A percentile compares a stretch with the other conserved stretches of the same genome.
phyloP scores from a whole-genome alignment of 2,888 invertebrate genomes.

The Cephus spinipes region DNA sequence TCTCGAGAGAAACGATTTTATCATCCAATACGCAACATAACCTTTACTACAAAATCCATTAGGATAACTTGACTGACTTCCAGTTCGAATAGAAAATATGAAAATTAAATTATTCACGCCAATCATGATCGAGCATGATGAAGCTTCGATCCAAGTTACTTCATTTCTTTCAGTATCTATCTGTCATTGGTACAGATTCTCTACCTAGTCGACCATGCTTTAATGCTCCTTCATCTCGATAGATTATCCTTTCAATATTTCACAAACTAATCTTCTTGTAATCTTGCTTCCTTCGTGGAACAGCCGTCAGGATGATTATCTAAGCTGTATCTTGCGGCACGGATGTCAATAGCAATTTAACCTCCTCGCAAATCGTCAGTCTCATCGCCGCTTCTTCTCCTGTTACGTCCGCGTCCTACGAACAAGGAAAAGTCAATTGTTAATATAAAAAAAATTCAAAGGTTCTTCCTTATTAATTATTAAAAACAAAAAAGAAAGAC shows the following conservation, averaged over 20 bases:
- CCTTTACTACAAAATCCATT: neutral
- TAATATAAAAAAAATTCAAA: neutral
- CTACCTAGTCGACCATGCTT: neutral
- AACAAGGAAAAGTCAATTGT: conserved; percentile 29
- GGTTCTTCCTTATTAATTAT: neutral
- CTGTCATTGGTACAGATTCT: neutral
- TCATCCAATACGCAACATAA: neutral
- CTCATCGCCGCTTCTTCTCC: conserved; percentile 55
- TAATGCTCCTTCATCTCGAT: neutral
- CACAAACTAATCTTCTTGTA: neutral
- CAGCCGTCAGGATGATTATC: neutral
- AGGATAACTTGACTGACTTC: neutral
- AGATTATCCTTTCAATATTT: neutral
- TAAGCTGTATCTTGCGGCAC: neutral
- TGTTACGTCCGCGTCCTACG: conserved; percentile 57
- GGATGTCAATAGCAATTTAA: conserved; percentile 29
- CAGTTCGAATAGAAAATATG: neutral
- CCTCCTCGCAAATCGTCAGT: conserved; percentile 51
- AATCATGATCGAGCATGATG: neutral
- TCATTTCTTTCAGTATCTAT: neutral
- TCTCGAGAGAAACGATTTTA: neutral
- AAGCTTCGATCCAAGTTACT: no score
- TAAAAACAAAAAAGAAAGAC: neutral
- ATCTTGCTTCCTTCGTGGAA: neutral
- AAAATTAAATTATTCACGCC: neutral